Evolutionary conservation across 64 coral and sea anemone species (phyloP).

Genomic region (Catalaphyllia jardinei): DNA sequence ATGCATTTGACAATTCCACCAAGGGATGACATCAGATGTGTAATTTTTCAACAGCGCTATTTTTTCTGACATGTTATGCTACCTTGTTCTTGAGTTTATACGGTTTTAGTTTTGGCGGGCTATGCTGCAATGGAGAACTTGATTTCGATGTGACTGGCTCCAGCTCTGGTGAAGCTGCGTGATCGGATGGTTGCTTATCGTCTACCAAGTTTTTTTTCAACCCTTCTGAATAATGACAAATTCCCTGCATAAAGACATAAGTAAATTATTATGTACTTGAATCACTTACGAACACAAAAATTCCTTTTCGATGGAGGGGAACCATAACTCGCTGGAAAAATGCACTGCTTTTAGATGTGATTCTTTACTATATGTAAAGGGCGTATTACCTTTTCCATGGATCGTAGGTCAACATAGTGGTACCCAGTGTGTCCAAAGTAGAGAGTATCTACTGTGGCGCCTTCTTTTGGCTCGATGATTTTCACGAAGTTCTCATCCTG

Average conservation of each 20-base stretch:
- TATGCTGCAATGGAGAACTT: slow-evolving; percentile 52
- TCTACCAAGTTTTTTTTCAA: slow-evolving; percentile 50
- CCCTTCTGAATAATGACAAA: slow-evolving; percentile 54
- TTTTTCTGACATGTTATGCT: slow-evolving; percentile 41
- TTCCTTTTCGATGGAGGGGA: not conserved
- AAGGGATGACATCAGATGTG: not conserved
- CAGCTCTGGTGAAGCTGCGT: slow-evolving; percentile 43
- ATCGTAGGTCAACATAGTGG: slow-evolving; percentile 29
- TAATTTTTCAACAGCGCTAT: not conserved
- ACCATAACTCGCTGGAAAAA: not conserved
- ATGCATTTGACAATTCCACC: not conserved
- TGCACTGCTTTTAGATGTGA: not conserved
- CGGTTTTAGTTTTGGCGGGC: not conserved
- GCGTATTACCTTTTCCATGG: slow-evolving; percentile 43
- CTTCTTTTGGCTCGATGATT: slow-evolving; percentile 50
- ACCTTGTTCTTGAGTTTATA: slow-evolving; percentile 35
- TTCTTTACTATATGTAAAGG: slow-evolving; percentile 9
- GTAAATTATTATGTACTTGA: not conserved
- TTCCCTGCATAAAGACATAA: slow-evolving; percentile 43
- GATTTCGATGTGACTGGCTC: slow-evolving; percentile 56
- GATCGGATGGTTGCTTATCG: slow-evolving; percentile 37
- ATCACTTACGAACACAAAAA: too few relatives aligned
- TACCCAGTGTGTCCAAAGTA: slow-evolving; percentile 61
- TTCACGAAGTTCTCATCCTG: slow-evolving; percentile 40
- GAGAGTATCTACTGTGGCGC: slow-evolving; percentile 51